Evolutionary conservation across 2,888 invertebrate genomes (phyloP).

Genomic region (Hylaea fasciaria): DNA sequence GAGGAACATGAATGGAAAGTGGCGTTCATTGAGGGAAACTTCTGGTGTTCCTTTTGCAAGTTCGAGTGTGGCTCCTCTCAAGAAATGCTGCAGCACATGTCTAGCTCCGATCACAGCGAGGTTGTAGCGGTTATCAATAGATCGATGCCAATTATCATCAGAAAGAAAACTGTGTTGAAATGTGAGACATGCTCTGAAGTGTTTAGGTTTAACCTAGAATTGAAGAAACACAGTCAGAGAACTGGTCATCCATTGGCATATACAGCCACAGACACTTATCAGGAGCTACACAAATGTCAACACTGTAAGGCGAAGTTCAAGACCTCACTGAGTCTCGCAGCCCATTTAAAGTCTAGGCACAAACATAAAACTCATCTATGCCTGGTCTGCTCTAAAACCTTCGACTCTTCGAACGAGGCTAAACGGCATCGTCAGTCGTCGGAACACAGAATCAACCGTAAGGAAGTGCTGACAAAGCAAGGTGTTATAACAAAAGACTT

Average conservation of each 20-base stretch:
- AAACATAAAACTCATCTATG: slow-evolving; percentile 87
- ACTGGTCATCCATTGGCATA: slow-evolving; percentile 78
- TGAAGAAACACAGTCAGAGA: slow-evolving; percentile 85
- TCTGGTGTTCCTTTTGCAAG: slow-evolving; percentile 91
- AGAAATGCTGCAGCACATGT: slow-evolving; percentile 88
- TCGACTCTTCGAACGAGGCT: slow-evolving; percentile 85
- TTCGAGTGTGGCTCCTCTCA: slow-evolving; percentile 86
- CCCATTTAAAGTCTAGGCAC: slow-evolving; percentile 87
- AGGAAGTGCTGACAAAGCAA: slow-evolving; percentile 69
- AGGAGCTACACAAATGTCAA: slow-evolving; percentile 86
- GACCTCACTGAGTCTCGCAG: slow-evolving; percentile 87
- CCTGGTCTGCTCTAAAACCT: slow-evolving; percentile 87
- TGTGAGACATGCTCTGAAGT: slow-evolving; percentile 88
- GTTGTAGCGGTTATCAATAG: slow-evolving; percentile 90
- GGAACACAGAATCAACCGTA: slow-evolving; percentile 86
- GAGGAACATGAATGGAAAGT: slow-evolving; percentile 84
- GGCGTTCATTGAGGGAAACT: slow-evolving; percentile 83
- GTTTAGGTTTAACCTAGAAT: slow-evolving; percentile 91
- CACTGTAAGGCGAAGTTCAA: slow-evolving; percentile 86
- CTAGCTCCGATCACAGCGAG: slow-evolving; percentile 88
- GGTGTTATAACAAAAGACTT: slow-evolving; percentile 68
- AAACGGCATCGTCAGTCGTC: slow-evolving; percentile 87
- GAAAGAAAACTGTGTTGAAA: slow-evolving; percentile 86
- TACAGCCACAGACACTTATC: slow-evolving; percentile 87
- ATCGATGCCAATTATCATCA: slow-evolving; percentile 91